Conservation (phyloP, 2,888 invertebrate species). For the Nemurella pictetii region DNA sequence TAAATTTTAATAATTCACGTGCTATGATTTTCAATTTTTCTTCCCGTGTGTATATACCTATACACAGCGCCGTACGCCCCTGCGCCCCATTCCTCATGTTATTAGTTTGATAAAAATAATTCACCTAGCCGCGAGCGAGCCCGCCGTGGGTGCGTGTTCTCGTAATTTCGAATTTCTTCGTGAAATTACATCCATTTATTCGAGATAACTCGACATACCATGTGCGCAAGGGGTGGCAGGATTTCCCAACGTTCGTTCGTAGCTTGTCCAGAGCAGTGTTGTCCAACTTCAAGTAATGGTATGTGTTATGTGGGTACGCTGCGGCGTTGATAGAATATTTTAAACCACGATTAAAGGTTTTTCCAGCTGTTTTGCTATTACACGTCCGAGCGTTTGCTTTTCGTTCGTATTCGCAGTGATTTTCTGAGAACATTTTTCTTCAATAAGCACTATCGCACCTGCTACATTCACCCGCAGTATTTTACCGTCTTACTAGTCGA, state of each 20-base stretch:
- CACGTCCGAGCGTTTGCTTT: no score
- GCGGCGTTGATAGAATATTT: no score
- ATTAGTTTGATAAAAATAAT: not conserved
- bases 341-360: no score
- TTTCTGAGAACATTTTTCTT: no score
- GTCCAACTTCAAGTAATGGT: no score
- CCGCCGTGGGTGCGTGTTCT: not conserved
- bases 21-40: not conserved
- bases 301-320: no score
- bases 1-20: not conserved
- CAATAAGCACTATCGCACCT: no score
- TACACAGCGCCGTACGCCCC: not conserved
- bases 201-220: slow-evolving; percentile 1
- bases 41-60: not conserved
- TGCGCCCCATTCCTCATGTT: not conserved
- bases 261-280: not conserved
- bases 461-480: no score
- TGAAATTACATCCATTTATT: slow-evolving; percentile 14
- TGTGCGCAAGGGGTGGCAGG: not conserved
- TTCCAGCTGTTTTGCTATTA: no score
- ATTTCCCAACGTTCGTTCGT: not conserved
- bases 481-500: no score
- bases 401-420: no score
- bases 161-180: not conserved
- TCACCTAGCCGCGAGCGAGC: not conserved